phyloP scores from a whole-genome alignment of 2,113 vertebrate species.

The Dermatemys mawii region DNA sequence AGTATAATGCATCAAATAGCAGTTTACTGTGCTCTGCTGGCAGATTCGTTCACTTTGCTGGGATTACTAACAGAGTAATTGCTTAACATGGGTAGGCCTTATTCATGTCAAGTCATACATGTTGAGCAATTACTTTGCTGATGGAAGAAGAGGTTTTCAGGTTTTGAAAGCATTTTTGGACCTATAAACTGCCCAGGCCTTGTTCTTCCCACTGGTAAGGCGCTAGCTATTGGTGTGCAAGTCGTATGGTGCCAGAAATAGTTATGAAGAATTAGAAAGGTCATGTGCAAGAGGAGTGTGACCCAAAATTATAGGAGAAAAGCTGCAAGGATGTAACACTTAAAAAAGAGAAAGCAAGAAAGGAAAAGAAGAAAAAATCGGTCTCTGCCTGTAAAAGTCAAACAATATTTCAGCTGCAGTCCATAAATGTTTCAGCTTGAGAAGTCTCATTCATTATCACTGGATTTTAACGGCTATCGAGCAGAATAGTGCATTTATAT shows the following conservation, averaged over 20 bases:
- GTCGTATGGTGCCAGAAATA: neutral
- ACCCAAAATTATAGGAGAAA: neutral
- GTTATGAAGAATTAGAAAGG: neutral
- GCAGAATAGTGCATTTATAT: neutral
- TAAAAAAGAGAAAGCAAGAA: neutral
- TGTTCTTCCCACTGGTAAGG: neutral
- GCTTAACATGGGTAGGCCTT: neutral
- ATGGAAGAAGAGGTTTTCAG: neutral
- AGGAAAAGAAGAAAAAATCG: neutral
- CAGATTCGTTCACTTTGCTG: neutral
- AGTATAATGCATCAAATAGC: neutral
- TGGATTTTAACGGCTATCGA: slow-evolving; percentile 19
- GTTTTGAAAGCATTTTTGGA: neutral
- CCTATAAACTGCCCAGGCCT: neutral
- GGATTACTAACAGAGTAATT: neutral
- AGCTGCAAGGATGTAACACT: neutral
- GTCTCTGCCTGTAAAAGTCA: neutral
- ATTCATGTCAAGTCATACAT: neutral
- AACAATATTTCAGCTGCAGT: neutral
- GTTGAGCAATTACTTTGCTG: neutral
- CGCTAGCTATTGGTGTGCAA: neutral
- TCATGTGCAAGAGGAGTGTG: neutral
- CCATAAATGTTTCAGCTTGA: neutral
- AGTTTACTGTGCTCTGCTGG: neutral
- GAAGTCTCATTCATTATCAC: neutral